phyloP scores from a whole-genome alignment of 2,888 invertebrate genomes.

The Sarcophaga carnaria region DNA sequence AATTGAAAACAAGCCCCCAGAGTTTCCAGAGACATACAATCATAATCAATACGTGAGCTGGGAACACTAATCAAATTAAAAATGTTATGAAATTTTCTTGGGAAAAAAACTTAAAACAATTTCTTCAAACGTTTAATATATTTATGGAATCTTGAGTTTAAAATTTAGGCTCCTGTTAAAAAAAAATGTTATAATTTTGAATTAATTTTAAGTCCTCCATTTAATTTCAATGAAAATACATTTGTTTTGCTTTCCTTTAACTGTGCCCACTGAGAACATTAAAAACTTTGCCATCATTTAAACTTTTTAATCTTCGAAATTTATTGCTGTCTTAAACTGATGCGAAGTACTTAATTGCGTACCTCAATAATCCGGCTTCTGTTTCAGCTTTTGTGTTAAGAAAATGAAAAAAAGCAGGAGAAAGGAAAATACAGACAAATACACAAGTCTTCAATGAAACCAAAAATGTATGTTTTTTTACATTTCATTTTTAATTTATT shows the following conservation, averaged over 20 bases:
- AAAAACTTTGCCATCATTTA: neutral
- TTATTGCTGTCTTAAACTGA: slow-evolving; percentile 3
- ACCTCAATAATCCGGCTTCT: no score
- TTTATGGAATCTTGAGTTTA: no score
- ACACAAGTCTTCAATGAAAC: neutral
- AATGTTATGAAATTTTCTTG: no score
- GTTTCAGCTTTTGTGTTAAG: no score
- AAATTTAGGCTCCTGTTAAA: no score
- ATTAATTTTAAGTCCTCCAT: neutral
- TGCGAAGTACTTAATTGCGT: no score
- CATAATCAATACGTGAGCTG: neutral
- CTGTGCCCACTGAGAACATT: neutral
- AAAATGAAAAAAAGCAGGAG: neutral
- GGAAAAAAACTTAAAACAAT: no score
- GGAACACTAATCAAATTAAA: neutral
- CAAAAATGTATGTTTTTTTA: no score
- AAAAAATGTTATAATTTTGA: neutral
- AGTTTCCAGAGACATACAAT: neutral
- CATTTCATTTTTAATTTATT: no score
- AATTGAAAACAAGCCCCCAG: slow-evolving; percentile 9
- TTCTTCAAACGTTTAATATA: no score
- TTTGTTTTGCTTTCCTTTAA: neutral
- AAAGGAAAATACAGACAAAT: neutral
- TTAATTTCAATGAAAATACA: neutral
- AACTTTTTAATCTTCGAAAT: slow-evolving; percentile 19